Conservation (phyloP, 2,888 invertebrate genomes). For the Apamea monoglypha region DNA sequence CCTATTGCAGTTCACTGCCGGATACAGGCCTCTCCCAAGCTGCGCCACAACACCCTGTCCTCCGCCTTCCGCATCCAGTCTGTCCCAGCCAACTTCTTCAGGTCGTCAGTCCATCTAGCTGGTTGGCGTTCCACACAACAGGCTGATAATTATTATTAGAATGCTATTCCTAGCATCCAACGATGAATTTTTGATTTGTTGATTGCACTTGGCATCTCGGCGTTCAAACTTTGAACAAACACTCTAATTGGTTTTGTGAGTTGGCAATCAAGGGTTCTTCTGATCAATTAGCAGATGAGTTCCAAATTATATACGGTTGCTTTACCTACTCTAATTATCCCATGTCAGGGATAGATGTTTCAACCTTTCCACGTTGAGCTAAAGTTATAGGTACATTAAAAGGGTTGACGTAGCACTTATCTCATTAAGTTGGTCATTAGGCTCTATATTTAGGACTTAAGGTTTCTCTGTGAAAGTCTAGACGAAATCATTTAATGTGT, state of each 20-base stretch:
- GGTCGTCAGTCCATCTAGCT: too few species aligned
- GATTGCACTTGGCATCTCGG: slow-evolving; percentile 30
- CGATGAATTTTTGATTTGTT: slow-evolving; percentile 26
- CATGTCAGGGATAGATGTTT: neutral
- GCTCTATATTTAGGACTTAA: neutral
- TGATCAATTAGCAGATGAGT: slow-evolving; percentile 50
- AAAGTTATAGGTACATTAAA: neutral
- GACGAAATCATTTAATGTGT: neutral
- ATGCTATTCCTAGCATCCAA: neutral
- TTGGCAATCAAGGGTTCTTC: slow-evolving; percentile 25
- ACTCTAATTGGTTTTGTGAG: slow-evolving; percentile 45
- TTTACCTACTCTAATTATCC: slow-evolving; percentile 28
- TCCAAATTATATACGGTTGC: slow-evolving; percentile 24
- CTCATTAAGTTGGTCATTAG: neutral
- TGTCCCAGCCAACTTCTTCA: too few species aligned
- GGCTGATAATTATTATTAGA: neutral
- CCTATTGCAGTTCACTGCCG: too few species aligned
- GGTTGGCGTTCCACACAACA: too few species aligned
- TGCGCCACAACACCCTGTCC: too few species aligned
- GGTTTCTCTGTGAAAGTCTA: neutral
- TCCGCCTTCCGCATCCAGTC: too few species aligned
- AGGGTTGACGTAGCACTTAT: neutral
- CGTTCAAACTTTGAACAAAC: slow-evolving; percentile 40
- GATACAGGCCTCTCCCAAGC: too few species aligned
- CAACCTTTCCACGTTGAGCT: neutral